These are phyloP conservation scores for Drosophila miranda DNA, from an alignment of 1,140 invertebrate genomes.

Conservation along the genomic window DNA sequence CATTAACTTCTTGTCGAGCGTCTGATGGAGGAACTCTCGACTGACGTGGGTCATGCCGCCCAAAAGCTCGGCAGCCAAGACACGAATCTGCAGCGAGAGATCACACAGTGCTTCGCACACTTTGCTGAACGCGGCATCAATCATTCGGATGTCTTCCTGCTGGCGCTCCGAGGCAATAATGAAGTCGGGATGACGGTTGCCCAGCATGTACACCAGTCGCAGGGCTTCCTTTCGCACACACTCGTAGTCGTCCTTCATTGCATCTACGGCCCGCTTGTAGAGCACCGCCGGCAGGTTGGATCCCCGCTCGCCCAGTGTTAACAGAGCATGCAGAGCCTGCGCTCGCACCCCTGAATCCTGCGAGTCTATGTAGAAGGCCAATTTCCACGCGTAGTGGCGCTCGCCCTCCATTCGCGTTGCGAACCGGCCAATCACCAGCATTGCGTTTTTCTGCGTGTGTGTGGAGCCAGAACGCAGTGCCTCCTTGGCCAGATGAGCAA, in stretches of 20 bases:
- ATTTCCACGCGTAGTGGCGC: conserved; percentile 85
- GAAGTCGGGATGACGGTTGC: conserved; percentile 93
- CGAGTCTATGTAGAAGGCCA: conserved; percentile 91
- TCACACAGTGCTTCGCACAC: conserved; percentile 97
- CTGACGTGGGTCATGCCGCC: conserved; percentile 95
- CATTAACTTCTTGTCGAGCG: conserved; percentile 99
- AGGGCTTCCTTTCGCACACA: conserved; percentile 93
- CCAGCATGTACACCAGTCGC: conserved; percentile 92
- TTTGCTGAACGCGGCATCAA: conserved; percentile 98
- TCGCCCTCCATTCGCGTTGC: conserved; percentile 84
- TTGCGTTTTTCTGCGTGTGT: conserved; percentile 89
- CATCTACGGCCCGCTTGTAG: conserved; percentile 91
- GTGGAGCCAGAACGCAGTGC: conserved; percentile 89
- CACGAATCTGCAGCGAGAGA: conserved; percentile 91
- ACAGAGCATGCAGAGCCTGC: conserved; percentile 92
- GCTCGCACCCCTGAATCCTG: conserved; percentile 95
- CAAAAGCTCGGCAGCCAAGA: conserved; percentile 89
- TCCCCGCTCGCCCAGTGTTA: conserved; percentile 85
- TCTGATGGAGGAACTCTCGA: conserved; percentile 95
- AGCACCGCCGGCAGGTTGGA: conserved; percentile 89
- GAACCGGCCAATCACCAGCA: conserved; percentile 88
- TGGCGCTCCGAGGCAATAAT: conserved; percentile 84
- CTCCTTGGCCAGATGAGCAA: conserved; percentile 84
- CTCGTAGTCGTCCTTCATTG: conserved; percentile 96
- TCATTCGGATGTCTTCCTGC: conserved; percentile 91